Evolutionary conservation across 2,797 vertebrate genomes (phyloP).

Genomic region (Syngnathus acus): DNA sequence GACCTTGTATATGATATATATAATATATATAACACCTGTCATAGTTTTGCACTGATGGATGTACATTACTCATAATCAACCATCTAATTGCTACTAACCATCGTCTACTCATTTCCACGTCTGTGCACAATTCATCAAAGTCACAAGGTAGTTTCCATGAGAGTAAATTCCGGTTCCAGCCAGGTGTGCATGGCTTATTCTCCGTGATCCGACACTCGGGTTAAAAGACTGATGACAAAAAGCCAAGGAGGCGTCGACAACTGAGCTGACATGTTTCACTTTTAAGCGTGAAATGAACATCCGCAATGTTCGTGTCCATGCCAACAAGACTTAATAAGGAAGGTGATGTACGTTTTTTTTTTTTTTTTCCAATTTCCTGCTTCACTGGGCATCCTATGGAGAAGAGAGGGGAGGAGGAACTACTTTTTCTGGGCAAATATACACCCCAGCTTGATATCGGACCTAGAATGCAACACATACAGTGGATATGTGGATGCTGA

Average conservation of each 20-base stretch:
- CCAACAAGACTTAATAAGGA: conserved; percentile 73
- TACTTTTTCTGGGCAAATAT: conserved; percentile 52
- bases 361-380: conserved; percentile 72
- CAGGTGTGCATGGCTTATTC: conserved; percentile 12
- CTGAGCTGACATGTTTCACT: conserved; percentile 56
- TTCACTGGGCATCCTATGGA: conserved; percentile 54
- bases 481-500: conserved; percentile 12
- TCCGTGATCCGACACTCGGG: conserved; percentile 33
- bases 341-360: conserved; percentile 50
- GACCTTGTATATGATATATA: background rate
- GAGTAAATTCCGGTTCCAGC: background rate
- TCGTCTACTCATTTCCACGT: background rate
- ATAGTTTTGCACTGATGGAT: too few species aligned
- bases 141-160: background rate
- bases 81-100: background rate
- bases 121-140: background rate
- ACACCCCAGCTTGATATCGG: conserved; percentile 47
- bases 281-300: conserved; percentile 60
- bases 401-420: conserved; percentile 24
- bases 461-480: conserved; percentile 28
- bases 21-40: background rate
- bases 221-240: conserved; percentile 27
- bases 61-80: background rate
- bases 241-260: conserved; percentile 25
- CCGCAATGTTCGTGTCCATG: conserved; percentile 53